Evolutionary conservation across 2,888 invertebrate species (phyloP), one percentile per base, ranked within the genome.

Genomic region (Sericinus montela): DNA sequence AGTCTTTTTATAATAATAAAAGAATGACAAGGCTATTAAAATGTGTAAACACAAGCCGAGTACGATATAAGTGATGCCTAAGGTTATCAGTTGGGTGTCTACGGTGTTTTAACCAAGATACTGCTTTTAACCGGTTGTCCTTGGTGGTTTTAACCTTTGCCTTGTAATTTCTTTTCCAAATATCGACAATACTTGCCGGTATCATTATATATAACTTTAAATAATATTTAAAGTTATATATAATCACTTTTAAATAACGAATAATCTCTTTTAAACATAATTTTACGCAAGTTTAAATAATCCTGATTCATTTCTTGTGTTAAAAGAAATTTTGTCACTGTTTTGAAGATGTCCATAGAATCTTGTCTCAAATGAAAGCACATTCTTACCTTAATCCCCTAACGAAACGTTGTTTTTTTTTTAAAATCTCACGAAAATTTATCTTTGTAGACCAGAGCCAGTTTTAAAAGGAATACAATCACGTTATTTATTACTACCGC

Each of bases 401-500:
- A 72, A 75, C 69, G 69, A 70, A 74, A 67, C 65, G 60, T 71
- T 66, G 1, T 73, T 66, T 73, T 76, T 74, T 68, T 71, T 67
- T 66, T 67, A 76, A 71, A 69, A 76, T 76, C 74, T 70, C 65
- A 75, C 67, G 58, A 77, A 80, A 76, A 72, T 67, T 65, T 6
- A 63, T 62, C 65, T 29, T 46, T 57, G 58, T 69, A 73, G 69
- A 69, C 69, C 71, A 63, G 74, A 68, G 75, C 71, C 68, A 73
- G 78, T 79, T 79, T 73, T 63, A 72, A 80, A 76, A 82, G 75
- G n/a, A 80, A 83, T 82, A 83, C 86, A 85, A 88, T 87, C 85
- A 69, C 65, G 79, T 86, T 87, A 87, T 87, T 87, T 88, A 88
- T 87, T 84, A 67, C 84, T 65, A 63, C 59, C 65, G 72, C 68